Evolutionary conservation across 2,113 vertebrate species (phyloP).

Genomic region (Caracal caracal): DNA sequence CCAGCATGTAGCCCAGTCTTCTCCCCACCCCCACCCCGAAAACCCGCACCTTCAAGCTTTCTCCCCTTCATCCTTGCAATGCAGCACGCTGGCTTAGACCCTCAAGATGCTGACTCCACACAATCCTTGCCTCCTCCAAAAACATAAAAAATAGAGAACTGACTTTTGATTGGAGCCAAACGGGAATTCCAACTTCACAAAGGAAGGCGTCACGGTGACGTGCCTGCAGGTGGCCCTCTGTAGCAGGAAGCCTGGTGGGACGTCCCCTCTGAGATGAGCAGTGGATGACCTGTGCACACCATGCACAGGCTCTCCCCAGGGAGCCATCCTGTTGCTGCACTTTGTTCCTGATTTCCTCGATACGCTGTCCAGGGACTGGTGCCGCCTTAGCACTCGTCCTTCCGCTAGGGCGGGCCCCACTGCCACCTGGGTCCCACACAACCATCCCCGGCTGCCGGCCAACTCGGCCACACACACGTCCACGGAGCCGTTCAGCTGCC

Average conservation of each 20-base stretch:
- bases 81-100: neutral
- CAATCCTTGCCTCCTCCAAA: neutral
- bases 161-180: neutral
- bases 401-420: neutral
- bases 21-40: too few species aligned
- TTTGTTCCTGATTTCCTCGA: neutral
- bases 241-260: neutral
- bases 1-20: rapidly evolving
- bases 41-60: too few species aligned
- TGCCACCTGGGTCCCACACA: neutral
- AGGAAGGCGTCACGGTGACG: neutral
- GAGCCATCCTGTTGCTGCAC: neutral
- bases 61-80: rapidly evolving
- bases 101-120: neutral
- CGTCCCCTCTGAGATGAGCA: neutral
- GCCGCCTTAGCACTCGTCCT: neutral
- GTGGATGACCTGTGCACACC: neutral
- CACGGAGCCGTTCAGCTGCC: neutral
- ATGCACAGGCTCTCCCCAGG: neutral
- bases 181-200: neutral
- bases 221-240: neutral
- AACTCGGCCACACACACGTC: neutral
- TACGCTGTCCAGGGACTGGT: neutral
- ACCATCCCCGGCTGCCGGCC: neutral
- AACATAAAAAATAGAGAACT: neutral